These are phyloP conservation scores for Nannospalax galili DNA, from an alignment of 2,113 vertebrate species.

Conservation along the genomic window DNA sequence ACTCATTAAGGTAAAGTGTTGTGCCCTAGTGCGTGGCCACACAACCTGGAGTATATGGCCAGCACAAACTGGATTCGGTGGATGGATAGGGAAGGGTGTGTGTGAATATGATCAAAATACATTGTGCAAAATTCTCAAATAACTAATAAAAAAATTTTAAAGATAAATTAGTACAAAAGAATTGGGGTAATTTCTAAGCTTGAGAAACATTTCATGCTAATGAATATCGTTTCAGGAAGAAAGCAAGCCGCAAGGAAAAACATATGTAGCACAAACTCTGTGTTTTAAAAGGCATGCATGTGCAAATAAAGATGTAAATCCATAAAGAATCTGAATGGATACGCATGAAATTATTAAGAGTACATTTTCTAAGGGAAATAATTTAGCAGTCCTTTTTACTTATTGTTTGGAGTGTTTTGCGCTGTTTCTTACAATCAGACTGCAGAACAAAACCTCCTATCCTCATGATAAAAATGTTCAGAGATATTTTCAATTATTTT, in stretches of 20 bases:
- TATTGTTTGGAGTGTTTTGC: background rate
- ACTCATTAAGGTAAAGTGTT: background rate
- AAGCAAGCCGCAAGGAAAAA: background rate
- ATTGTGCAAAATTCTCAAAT: no score
- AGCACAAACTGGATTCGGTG: no score
- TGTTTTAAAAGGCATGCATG: background rate
- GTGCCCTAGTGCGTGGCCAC: no score
- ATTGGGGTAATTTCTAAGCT: background rate
- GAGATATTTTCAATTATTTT: slow-evolving; percentile 35
- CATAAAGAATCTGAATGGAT: background rate
- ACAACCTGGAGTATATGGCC: no score
- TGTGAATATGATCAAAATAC: no score
- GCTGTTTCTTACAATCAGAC: background rate
- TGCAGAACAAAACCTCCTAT: background rate
- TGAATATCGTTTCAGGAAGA: background rate
- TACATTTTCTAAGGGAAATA: background rate
- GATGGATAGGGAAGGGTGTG: no score
- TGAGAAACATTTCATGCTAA: background rate
- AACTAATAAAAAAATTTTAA: no score
- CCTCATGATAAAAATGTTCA: background rate
- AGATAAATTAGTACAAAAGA: no score
- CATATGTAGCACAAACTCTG: background rate
- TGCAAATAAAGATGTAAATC: background rate
- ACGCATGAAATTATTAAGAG: background rate
- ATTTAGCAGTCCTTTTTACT: background rate